Base-by-base conservation (phyloP, 2,113 vertebrate species). In the Prolemur simus region DNA sequence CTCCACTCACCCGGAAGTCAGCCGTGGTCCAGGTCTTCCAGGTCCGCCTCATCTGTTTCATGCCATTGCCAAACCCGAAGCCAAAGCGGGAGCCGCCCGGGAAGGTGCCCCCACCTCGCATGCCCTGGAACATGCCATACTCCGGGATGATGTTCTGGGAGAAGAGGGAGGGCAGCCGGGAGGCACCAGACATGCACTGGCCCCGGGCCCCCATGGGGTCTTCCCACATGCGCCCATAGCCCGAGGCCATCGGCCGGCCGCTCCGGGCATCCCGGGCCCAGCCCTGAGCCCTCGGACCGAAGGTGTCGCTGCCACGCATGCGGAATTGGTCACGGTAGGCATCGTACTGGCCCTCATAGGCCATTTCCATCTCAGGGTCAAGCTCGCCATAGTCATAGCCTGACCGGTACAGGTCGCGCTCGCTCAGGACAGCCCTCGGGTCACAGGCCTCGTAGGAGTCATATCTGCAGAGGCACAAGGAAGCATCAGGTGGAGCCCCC, bases 371-470 rank as follows among this genome's bases (percentile, higher is more conserved):
- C 96, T 99, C 99, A 82, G 98, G 99, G 96, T 98, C 98, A 12
- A 98, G 97, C 94, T 99, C 99, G 97, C 97, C 98, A 97, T 99
- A 99, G 97, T 99, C 99, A 96, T 99, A 99, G 99, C 99, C 94
- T 49, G 99, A 99, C 98, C 99, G 99, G 98, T 99, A 99, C 95
- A 99, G 98, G 98, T 99, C 99, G 76, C 99, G 99, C 97, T 99
- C 99, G 95, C 98, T 98, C 97, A 99, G 90, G 42, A 99, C 97
- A 80, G 99, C 96, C 98, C 99, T 98, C 1, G 99, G 99, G 98
- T 99, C 99, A 97, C 99, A 99, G 97, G 99, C 99, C 98, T 99
- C 99, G 60, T 99, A 99, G 84, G 99, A 99, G 97, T 99, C 99
- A 97, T 99, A 99, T 99, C 99, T 99, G 99, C 96, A 98, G 98